These are phyloP conservation scores for Gonatopus flavifemur DNA, from an alignment of 1,140 invertebrate genomes.

Conservation along the genomic window DNA sequence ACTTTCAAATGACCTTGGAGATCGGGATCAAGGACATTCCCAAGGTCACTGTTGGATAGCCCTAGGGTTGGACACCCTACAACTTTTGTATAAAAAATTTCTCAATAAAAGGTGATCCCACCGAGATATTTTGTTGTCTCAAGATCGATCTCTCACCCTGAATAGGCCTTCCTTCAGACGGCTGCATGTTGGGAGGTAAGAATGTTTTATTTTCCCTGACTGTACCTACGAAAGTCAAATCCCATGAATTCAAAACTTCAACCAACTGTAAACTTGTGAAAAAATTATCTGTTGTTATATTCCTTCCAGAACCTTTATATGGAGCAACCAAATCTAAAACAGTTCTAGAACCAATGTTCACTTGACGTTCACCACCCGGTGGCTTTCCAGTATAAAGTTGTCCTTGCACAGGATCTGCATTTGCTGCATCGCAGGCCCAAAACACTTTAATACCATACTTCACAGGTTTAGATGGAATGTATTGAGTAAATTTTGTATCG, in stretches of 20 bases:
- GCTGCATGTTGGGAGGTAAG: too few species aligned
- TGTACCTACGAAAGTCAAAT: constrained; percentile 7
- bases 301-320: constrained; percentile 8
- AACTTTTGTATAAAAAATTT: too few species aligned
- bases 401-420: constrained; percentile 25
- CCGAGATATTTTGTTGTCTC: too few species aligned
- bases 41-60: too few species aligned
- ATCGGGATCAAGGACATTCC: too few species aligned
- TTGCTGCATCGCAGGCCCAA: constrained; percentile 36
- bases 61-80: too few species aligned
- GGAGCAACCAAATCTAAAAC: background rate
- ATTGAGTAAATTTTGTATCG: constrained; percentile 12
- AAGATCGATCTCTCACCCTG: too few species aligned
- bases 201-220: too few species aligned
- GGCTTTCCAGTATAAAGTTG: constrained; percentile 25
- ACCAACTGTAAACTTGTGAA: constrained; percentile 8
- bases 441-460: constrained; percentile 44
- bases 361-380: constrained; percentile 4
- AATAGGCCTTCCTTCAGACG: too few species aligned
- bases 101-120: too few species aligned
- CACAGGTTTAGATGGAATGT: too few species aligned
- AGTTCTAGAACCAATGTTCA: constrained; percentile 7
- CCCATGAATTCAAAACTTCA: constrained; percentile 6
- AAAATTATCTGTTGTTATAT: constrained; percentile 11
- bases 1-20: too few species aligned